phyloP scores from a whole-genome alignment of 37 sponge, comb jelly and placozoan genomes.

The Dysidea cf. avara region DNA sequence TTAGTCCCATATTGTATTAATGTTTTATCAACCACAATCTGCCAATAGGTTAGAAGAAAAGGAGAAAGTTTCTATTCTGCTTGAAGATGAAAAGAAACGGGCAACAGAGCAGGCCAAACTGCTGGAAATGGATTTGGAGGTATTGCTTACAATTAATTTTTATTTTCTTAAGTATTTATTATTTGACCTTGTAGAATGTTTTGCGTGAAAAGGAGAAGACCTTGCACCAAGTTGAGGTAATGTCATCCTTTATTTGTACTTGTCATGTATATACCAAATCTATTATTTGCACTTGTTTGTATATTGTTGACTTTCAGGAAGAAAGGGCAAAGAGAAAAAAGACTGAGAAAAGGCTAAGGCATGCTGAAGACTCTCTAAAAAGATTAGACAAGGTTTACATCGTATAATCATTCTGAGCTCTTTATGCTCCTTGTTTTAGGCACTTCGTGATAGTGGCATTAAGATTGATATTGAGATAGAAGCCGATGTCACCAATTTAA shows the following conservation, averaged over 20 bases:
- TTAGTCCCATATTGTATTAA: background rate
- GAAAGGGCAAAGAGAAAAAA: conserved; percentile 81
- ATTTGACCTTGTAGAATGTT: too few relatives aligned
- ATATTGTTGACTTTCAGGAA: too few relatives aligned
- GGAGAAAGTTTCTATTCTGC: conserved; percentile 47
- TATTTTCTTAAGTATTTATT: too few relatives aligned
- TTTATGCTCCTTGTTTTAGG: conserved; percentile 30
- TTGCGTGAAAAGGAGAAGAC: too few relatives aligned
- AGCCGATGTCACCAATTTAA: conserved; percentile 88
- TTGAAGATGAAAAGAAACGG: conserved; percentile 73
- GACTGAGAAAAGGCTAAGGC: conserved; percentile 82
- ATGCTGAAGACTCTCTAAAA: conserved; percentile 95
- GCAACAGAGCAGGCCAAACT: conserved; percentile 28
- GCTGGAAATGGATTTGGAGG: too few relatives aligned
- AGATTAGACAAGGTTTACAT: conserved; percentile 69
- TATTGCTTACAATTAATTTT: too few relatives aligned
- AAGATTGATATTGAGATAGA: conserved; percentile 92
- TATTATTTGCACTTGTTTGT: too few relatives aligned
- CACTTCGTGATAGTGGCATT: conserved; percentile 91
- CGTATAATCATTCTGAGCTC: background rate
- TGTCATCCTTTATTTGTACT: background rate
- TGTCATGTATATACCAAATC: background rate
- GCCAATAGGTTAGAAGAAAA: conserved; percentile 49
- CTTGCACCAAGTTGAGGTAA: too few relatives aligned
- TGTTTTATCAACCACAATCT: background rate